Conservation (phyloP, 2,797 vertebrate genomes). For the Gymnopithys bicolor region DNA sequence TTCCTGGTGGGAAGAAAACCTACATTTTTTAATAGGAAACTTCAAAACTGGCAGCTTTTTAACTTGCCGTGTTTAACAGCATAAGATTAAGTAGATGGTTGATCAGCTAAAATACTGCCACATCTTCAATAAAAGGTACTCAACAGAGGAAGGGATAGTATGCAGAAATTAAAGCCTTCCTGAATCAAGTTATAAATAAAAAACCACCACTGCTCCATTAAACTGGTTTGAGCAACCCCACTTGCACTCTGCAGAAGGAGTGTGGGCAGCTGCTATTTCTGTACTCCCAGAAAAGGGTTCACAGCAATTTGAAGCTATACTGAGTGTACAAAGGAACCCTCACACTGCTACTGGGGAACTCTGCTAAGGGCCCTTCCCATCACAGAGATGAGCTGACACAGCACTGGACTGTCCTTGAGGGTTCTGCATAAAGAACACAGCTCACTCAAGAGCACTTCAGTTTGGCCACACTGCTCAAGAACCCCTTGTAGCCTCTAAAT, state of each 20-base stretch:
- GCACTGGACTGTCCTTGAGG: neutral
- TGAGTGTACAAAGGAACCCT: neutral
- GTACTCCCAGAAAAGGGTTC: neutral
- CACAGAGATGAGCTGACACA: neutral
- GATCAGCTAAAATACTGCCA: neutral
- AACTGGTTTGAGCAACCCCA: neutral
- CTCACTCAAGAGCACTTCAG: neutral
- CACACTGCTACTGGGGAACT: neutral
- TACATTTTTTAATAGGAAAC: neutral
- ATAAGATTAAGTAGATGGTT: neutral
- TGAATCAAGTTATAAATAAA: neutral
- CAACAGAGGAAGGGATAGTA: rapidly evolving
- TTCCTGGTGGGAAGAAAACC: neutral
- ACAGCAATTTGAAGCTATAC: neutral
- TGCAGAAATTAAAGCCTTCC: neutral
- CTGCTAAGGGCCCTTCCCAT: neutral
- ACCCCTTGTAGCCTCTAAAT: neutral
- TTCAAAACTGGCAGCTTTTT: neutral
- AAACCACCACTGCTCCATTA: neutral
- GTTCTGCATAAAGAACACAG: neutral
- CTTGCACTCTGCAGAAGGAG: neutral
- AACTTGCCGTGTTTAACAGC: neutral
- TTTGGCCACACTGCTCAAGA: neutral
- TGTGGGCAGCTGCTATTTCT: neutral
- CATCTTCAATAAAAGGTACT: neutral